Evolutionary conservation across 2,888 invertebrate genomes (phyloP), one percentile per base, ranked within the genome.

Genomic region (Tetragonula carbonaria): DNA sequence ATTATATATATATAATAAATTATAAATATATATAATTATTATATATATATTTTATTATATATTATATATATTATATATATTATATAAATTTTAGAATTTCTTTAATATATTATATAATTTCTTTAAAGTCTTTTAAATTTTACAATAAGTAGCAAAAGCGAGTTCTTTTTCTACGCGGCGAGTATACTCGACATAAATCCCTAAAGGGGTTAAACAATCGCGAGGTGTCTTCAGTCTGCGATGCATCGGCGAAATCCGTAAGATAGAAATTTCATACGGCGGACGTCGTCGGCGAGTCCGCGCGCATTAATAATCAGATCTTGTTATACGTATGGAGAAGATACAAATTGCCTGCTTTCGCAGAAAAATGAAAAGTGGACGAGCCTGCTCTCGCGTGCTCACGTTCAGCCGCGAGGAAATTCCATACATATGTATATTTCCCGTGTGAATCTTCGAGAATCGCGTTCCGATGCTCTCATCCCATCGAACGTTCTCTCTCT

Each of bases 401-500:
- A 13, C 50, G 51, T 66, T 68, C 70, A 57, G 33, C 38, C 68
- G 65, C 70, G n/a, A 28, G 59, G 59, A 74, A 28, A 62, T 74
- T 74, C 70, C 55, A 63, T 70, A 74, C 67, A 59, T 50, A 53
- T 50, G 80, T 70, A 59, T 71, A 80, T 73, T 73, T 78, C 73
- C 45, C 78, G 70, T 14, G 73, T 65, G 74, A 55, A 78, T 65
- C 78, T 74, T 63, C 55, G 18, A 74, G 62, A 59, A 73, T 67
- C 59, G 72, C 21, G 67, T 59, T 70, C 53, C 80, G 28, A 81
- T 78, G 57, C 45, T 67, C 59, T 33, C 59, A 16, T 33, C 33
- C 38, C 16, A 62, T 70, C 68, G 74, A 68, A 14, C 55, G 28
- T 28, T 28, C 38, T 16, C 66, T 21, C 33, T 33, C 33, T 33